Percentiles rank a stretch among this genome's conserved stretches.
Conservation (phyloP, 2,888 invertebrate genomes). For the Palloptera scutellata region DNA sequence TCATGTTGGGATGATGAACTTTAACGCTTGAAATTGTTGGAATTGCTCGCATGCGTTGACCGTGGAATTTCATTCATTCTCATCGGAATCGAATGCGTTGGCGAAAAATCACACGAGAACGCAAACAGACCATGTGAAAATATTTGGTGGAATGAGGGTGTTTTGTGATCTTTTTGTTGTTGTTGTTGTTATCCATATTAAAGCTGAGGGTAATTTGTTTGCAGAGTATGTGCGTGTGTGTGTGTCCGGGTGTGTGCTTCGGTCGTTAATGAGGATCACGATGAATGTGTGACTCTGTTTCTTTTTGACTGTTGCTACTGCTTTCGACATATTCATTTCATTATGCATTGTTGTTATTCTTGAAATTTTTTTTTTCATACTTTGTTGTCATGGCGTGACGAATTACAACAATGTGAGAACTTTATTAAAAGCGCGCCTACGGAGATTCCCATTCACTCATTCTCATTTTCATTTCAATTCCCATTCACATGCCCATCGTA, state of each 20-base stretch:
- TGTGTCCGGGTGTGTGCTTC: not conserved
- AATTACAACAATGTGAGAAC: slow-evolving; percentile 9
- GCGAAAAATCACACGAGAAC: slow-evolving; percentile 59
- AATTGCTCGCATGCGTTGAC: slow-evolving; percentile 13
- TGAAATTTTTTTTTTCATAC: too few relatives aligned
- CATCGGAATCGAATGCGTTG: slow-evolving; percentile 39
- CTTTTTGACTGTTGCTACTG: too few relatives aligned
- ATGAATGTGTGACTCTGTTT: too few relatives aligned
- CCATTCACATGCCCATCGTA: not conserved
- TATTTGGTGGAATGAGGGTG: slow-evolving; percentile 37
- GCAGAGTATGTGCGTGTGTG: too few relatives aligned
- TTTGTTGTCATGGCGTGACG: slow-evolving; percentile 9
- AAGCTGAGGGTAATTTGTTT: slow-evolving; percentile 22
- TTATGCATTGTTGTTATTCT: too few relatives aligned
- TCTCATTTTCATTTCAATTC: not conserved
- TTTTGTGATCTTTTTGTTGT: slow-evolving; percentile 1
- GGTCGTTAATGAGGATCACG: slow-evolving; percentile 18
- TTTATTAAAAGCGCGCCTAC: not conserved
- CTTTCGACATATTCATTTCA: too few relatives aligned
- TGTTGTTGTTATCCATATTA: slow-evolving; percentile 8
- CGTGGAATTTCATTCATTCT: slow-evolving; percentile 27
- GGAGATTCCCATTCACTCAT: not conserved
- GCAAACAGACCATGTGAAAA: slow-evolving; percentile 46
- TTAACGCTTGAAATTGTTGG: slow-evolving; percentile 15
- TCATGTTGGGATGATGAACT: not conserved